Conservation (phyloP, 2,113 vertebrate species). For the Centropus bengalensis region DNA sequence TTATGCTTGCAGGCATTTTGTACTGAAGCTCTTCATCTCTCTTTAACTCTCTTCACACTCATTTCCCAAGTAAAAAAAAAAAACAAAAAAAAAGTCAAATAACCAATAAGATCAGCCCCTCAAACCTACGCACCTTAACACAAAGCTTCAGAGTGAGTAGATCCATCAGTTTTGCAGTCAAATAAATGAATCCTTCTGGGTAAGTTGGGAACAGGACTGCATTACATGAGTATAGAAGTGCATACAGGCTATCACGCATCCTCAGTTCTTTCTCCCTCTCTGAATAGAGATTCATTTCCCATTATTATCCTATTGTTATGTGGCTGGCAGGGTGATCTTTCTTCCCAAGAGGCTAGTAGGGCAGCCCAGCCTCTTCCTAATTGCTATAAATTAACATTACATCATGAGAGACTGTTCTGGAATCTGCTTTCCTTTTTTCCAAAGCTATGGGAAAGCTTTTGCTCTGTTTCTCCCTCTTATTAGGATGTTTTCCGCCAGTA, state of each 20-base stretch:
- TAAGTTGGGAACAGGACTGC: neutral
- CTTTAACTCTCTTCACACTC: neutral
- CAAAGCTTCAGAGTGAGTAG: neutral
- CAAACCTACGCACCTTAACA: neutral
- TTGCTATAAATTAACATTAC: neutral
- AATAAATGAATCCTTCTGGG: neutral
- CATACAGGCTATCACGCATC: neutral
- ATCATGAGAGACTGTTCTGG: neutral
- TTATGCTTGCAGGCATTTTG: neutral
- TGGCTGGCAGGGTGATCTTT: neutral
- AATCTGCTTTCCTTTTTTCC: neutral
- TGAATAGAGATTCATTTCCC: neutral
- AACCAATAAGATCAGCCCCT: neutral
- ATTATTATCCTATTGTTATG: neutral
- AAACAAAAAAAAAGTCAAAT: neutral
- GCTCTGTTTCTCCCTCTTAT: neutral
- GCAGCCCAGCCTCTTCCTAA: neutral
- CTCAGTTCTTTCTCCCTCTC: neutral
- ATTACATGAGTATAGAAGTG: accelerated
- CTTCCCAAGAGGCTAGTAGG: neutral
- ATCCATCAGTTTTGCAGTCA: neutral
- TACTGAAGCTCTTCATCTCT: neutral
- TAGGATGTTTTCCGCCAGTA: neutral
- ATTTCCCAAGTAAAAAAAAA: neutral
- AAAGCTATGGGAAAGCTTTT: neutral